Conservation (phyloP, 2,888 invertebrate genomes). For the Punctoribates punctum region DNA sequence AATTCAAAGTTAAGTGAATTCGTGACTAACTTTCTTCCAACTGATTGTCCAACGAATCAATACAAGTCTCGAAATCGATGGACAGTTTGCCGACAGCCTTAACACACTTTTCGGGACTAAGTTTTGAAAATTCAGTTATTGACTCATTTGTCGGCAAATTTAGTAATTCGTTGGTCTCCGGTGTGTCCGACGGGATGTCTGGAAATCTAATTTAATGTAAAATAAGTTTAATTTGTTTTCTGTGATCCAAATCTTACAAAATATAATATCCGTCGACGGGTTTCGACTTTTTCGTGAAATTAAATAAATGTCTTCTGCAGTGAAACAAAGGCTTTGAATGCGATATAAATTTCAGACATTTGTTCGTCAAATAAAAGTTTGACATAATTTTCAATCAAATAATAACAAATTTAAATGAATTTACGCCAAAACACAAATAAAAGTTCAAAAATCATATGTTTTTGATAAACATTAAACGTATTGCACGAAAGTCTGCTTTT, state of each 20-base stretch:
- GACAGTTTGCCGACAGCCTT: slow-evolving; percentile 78
- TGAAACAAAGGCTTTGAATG: not conserved
- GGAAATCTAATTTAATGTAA: slow-evolving; percentile 59
- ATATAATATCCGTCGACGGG: not conserved
- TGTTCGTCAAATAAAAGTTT: not conserved
- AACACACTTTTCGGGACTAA: slow-evolving; percentile 77
- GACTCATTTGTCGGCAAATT: slow-evolving; percentile 59
- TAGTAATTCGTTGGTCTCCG: slow-evolving; percentile 70
- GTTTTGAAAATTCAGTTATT: slow-evolving; percentile 74
- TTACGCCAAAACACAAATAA: not conserved
- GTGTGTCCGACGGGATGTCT: slow-evolving; percentile 64
- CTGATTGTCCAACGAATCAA: slow-evolving; percentile 65
- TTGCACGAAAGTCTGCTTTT: slow-evolving; percentile 25
- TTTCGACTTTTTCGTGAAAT: not conserved
- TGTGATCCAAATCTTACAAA: not conserved
- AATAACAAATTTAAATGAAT: not conserved
- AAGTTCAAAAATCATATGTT: slow-evolving; percentile 9
- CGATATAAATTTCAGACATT: not conserved
- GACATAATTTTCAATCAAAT: not conserved
- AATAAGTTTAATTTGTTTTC: too few species aligned
- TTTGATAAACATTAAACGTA: slow-evolving; percentile 1
- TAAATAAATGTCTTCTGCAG: slow-evolving; percentile 18
- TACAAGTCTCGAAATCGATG: slow-evolving; percentile 72
- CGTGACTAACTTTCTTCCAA: slow-evolving; percentile 54
- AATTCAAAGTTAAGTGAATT: too few species aligned